phyloP scores from a whole-genome alignment of 1,140 invertebrate species.

The Neotoxoptera formosana region DNA sequence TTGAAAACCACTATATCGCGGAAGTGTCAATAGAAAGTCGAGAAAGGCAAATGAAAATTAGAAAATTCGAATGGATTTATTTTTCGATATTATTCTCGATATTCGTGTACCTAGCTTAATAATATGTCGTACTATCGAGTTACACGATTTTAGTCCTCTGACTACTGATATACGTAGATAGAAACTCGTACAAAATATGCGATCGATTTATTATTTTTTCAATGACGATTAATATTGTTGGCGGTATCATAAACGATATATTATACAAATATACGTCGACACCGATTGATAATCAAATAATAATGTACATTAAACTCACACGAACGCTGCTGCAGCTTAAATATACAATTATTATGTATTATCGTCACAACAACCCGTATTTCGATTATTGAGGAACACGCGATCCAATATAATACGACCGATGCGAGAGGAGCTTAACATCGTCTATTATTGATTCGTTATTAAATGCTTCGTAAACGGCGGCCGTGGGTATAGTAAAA shows the following conservation, averaged over 20 bases:
- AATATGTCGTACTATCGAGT: background rate
- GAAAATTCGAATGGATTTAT: background rate
- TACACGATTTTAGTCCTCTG: background rate
- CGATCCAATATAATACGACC: no score
- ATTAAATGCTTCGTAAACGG: background rate
- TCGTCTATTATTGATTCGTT: background rate
- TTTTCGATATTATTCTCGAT: background rate
- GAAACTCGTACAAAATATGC: background rate
- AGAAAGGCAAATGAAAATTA: background rate
- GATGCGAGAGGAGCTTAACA: no score
- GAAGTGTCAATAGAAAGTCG: no score
- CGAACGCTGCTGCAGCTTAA: background rate
- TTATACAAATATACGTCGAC: background rate
- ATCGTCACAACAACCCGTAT: background rate
- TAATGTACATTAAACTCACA: background rate
- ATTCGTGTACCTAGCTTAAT: no score
- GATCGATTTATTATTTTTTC: background rate
- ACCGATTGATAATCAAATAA: background rate
- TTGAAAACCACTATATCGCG: no score
- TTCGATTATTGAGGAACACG: background rate
- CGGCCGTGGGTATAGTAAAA: background rate
- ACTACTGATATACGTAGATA: background rate
- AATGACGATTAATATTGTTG: background rate
- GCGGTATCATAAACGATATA: background rate
- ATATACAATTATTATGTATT: background rate